Conservation (phyloP, 2,797 vertebrate genomes). For the Micrastur ruficollis region DNA sequence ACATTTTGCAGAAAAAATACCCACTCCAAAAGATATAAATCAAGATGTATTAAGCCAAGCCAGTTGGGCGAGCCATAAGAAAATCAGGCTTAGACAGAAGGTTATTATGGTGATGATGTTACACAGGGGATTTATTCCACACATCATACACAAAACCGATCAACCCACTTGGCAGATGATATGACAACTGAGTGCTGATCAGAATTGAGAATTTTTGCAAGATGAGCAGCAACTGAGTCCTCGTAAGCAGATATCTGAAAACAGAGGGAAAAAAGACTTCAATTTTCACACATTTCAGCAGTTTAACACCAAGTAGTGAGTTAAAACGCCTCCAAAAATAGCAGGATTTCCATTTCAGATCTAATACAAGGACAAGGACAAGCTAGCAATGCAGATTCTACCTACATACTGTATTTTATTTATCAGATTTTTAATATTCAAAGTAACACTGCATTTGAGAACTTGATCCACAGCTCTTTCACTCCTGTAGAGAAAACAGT, state of each 20-base stretch:
- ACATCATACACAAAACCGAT: neutral
- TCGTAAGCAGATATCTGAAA: conserved; percentile 94
- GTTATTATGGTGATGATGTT: neutral
- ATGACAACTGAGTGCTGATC: conserved; percentile 94
- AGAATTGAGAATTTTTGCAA: conserved; percentile 97
- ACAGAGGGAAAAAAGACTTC: conserved; percentile 26
- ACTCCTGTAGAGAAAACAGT: neutral
- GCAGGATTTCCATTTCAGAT: neutral
- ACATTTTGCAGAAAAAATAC: neutral
- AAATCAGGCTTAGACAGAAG: neutral
- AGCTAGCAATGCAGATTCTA: neutral
- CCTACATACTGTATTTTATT: neutral
- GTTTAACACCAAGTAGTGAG: neutral
- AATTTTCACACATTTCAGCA: neutral
- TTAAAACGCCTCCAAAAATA: neutral
- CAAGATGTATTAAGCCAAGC: neutral
- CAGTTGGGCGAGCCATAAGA: neutral
- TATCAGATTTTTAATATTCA: neutral
- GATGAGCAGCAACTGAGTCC: conserved; percentile 92
- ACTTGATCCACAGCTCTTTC: neutral
- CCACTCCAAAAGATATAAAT: neutral
- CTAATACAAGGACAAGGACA: neutral
- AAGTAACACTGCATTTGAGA: neutral
- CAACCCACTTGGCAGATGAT: conserved; percentile 94
- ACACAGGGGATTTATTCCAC: neutral